Evolutionary conservation across 2,113 vertebrate species (phyloP), one percentile per base, ranked within the genome.

Genomic region (Sinocyclocheilus maitianheensis): DNA sequence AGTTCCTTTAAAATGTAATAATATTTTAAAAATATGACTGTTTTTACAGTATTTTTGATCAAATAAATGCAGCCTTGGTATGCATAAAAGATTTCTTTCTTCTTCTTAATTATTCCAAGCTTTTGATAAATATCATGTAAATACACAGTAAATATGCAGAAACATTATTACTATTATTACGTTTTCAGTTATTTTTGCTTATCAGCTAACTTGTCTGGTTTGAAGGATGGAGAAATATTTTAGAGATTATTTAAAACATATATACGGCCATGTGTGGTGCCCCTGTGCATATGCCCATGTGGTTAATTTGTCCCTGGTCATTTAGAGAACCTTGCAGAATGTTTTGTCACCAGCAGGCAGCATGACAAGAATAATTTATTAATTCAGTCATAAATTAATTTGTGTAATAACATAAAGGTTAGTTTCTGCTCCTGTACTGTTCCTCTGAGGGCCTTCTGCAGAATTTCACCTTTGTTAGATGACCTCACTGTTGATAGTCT

Each of bases 401-500:
- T 46, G 26, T 65, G 58, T 26, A 65, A 81, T 16, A 63, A 43
- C 34, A 80, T 34, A 58, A 55, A 62, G 30, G 55, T 63, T 46
- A 65, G 3, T 24, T 80, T 26, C 58, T 63, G 77, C 22, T 24
- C 37, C 12, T 75, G 43, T 4, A 26, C 60, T 58, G 30, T 37
- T 77, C n/a, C 48, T 77, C 75, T 55, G 55, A 79, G 20, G 77
- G 18, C 51, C 26, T 79, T 75, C 40, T 65, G n/a, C 62, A 65
- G 62, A 26, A 65, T 65, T 67, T 22, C 58, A n/a, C 58, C 58
- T n/a, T 62, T 76, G 74, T 16, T 51, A 60, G 30, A 48, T 87
- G 88, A 86, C 86, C 85, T 90, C 78, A 84, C 40, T 62, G 43
- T 34, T 77, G 76, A 77, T 30, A 69, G 77, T 85, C 88, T 51